A percentile compares a stretch with the other conserved stretches of the same genome.
These are phyloP conservation scores for Erebia aethiops DNA, from an alignment of 2,888 invertebrate species.

Conservation along the genomic window DNA sequence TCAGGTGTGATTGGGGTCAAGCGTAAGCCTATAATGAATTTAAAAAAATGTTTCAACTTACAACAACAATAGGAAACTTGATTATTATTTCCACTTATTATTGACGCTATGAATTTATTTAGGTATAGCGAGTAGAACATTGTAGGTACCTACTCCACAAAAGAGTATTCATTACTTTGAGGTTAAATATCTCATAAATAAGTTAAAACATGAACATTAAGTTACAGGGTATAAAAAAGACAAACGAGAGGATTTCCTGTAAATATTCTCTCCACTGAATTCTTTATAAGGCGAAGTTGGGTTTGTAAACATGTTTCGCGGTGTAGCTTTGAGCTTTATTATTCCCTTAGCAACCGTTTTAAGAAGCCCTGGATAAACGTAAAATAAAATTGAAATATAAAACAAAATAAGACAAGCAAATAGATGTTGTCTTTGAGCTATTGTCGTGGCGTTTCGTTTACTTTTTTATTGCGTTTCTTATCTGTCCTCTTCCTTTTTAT, in stretches of 20 bases:
- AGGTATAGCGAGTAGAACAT: no score
- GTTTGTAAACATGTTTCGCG: constrained; percentile 35
- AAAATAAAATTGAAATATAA: constrained; percentile 49
- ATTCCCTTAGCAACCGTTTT: constrained; percentile 46
- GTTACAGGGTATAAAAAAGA: constrained; percentile 25
- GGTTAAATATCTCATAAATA: constrained; percentile 12
- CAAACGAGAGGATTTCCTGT: constrained; percentile 33
- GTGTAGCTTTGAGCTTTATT: constrained; percentile 41
- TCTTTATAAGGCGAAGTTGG: constrained; percentile 38
- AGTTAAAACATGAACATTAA: constrained; percentile 15
- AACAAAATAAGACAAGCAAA: constrained; percentile 34
- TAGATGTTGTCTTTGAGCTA: constrained; percentile 11
- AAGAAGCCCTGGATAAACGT: constrained; percentile 42
- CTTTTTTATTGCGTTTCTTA: constrained; percentile 16
- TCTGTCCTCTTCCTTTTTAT: neutral
- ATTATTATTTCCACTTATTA: no score
- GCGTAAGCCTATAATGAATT: no score
- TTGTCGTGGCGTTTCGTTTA: constrained; percentile 13
- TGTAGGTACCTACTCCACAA: neutral
- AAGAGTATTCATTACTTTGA: neutral
- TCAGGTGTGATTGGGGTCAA: no score
- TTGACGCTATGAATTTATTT: no score
- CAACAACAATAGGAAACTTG: no score
- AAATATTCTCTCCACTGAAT: constrained; percentile 39
- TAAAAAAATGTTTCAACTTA: no score